phyloP scores from a whole-genome alignment of 64 coral and sea anemone species.

The Catalaphyllia jardinei region DNA sequence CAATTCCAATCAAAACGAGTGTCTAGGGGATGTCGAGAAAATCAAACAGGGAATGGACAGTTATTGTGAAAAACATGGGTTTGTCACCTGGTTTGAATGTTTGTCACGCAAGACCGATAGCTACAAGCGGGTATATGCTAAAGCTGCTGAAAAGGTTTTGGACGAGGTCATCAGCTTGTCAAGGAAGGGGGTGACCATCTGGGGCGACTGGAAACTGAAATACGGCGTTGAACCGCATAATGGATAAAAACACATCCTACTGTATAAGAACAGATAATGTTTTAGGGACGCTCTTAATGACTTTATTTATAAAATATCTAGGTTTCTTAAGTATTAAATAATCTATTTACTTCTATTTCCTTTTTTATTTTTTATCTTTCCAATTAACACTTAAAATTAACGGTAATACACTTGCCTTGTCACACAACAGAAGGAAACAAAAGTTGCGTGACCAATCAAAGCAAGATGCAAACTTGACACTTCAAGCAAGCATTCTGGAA shows the following conservation, averaged over 20 bases:
- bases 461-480: no score
- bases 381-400: no score
- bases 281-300: no score
- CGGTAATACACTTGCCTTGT: neutral
- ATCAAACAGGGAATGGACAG: neutral
- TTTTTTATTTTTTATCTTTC: no score
- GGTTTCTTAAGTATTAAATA: no score
- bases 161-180: neutral
- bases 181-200: neutral
- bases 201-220: neutral
- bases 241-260: neutral
- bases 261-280: no score
- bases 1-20: neutral
- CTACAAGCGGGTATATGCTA: neutral
- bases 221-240: neutral
- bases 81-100: neutral
- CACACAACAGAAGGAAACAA: neutral
- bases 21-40: neutral
- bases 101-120: neutral
- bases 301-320: no score
- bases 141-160: neutral
- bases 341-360: no score
- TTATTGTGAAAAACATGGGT: neutral
- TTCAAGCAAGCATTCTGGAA: no score
- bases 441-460: no score